Evolutionary conservation across 1,140 invertebrate species (phyloP), one percentile per base, ranked within the genome.

Genomic region (Pemphigus obesinymphae): DNA sequence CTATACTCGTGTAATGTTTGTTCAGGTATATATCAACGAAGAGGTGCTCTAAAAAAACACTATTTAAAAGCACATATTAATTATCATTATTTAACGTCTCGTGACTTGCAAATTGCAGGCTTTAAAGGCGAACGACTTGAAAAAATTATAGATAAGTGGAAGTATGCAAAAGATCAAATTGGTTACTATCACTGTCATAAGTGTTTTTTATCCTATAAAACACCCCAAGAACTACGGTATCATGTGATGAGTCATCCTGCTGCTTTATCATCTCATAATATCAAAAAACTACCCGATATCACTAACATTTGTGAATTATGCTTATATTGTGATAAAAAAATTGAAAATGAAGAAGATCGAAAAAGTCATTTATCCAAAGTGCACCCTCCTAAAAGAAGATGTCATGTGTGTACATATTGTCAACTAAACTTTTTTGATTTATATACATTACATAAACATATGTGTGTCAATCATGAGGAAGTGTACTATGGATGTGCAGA

Each of bases 41-140:
- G 87, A n/a, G 89, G 89, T 82, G 90, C 89, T 84, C 84, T 91
- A 6, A 90, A 90, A 83, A 86, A 89, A 31, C 90, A 91, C 84
- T 90, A 89, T 82, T 83, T 90, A 29, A 85, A 89, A n/a, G 87
- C 86, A 82, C 90, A 91, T 84, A 87, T 91, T 6, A 89, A 90
- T 83, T 86, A 87, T 82, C 85, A 87, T 76, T 89, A 89, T 84
- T 84, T 90, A 7, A 87, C 87, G 23, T 85, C 87, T 48, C 84
- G 86, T 43, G 88, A 89, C 83, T 84, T 84, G 85, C 86, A 82
- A 84, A 83, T 75, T 13, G 84, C 63, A 43, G 83, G 83, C 37
- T 80, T 80, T 31, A 80, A 58, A 43, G 76, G 76, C n/a, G 76
- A 80, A 13, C 17, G 76, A 45, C 76, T 55, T 34, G 31, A 70